These are phyloP conservation scores for Oncorhynchus clarkii DNA, from an alignment of 2,113 vertebrate genomes.

Conservation along the genomic window DNA sequence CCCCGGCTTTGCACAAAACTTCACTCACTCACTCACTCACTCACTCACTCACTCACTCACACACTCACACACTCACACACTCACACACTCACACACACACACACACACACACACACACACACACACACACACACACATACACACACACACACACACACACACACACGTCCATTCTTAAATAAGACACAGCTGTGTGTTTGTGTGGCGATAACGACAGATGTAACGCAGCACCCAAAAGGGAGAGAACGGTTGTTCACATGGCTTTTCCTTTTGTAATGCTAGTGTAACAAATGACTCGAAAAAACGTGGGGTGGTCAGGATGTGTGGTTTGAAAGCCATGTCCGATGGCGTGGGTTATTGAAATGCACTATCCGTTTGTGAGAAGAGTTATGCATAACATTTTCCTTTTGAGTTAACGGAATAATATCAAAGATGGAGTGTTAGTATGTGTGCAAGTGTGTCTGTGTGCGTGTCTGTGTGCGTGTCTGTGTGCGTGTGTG, in stretches of 20 bases:
- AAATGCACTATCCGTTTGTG: neutral
- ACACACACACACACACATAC: too few species aligned
- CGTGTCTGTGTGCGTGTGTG: too few species aligned
- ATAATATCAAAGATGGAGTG: too few species aligned
- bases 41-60: too few species aligned
- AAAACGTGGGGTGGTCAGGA: neutral
- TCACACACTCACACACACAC: too few species aligned
- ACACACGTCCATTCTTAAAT: neutral
- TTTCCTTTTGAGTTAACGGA: too few species aligned
- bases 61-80: neutral
- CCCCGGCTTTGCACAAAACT: conserved; percentile 7
- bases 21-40: too few species aligned
- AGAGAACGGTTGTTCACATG: neutral
- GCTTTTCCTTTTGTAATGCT: neutral
- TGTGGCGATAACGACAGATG: neutral
- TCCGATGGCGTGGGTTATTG: neutral
- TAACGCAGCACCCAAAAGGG: neutral
- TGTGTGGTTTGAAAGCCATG: neutral
- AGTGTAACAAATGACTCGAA: neutral
- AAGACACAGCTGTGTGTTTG: neutral
- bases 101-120: too few species aligned
- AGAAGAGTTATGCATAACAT: too few species aligned
- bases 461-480: too few species aligned
- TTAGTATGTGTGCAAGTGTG: too few species aligned
- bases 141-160: neutral